A percentile compares a stretch with the other conserved stretches of the same genome.
phyloP scores from a whole-genome alignment of 2,888 invertebrate genomes.

The Acrobasis suavella region DNA sequence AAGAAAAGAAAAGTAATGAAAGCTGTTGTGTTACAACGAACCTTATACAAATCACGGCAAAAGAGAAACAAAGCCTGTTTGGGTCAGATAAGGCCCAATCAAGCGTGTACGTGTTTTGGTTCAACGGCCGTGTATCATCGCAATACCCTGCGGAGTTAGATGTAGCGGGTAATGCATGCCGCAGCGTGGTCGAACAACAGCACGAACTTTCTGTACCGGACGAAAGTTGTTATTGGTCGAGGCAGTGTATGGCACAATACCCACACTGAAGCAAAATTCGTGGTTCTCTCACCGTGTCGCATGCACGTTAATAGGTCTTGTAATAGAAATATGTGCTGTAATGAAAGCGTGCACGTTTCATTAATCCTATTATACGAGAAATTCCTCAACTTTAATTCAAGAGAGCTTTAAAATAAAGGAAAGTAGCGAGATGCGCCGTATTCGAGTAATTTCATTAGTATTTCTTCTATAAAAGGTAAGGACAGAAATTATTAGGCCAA shows the following conservation, averaged over 20 bases:
- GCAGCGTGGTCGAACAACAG: too few relatives aligned
- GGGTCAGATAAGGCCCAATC: constrained; percentile 43
- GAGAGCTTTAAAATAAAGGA: not conserved
- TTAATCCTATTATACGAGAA: not conserved
- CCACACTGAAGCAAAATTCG: not conserved
- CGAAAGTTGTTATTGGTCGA: not conserved
- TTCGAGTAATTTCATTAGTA: too few relatives aligned
- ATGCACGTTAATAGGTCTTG: not conserved
- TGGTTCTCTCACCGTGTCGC: not conserved
- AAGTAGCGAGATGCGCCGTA: not conserved
- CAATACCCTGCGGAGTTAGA: constrained; percentile 3
- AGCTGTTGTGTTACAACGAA: not conserved
- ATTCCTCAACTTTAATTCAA: constrained; percentile 1
- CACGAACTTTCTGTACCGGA: not conserved
- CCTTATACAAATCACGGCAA: constrained; percentile 19
- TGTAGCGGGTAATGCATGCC: constrained; percentile 6
- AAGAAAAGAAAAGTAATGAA: not conserved
- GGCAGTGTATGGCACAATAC: not conserved
- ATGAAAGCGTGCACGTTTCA: constrained; percentile 2
- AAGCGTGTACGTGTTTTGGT: constrained; percentile 41
- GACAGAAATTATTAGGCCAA: too few relatives aligned
- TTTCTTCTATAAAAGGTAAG: too few relatives aligned
- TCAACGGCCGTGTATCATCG: constrained; percentile 29
- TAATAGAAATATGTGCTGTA: not conserved
- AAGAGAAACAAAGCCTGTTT: constrained; percentile 26